Evolutionary conservation across 2,113 vertebrate species (phyloP), one percentile per base, ranked within the genome.

Genomic region (Rhineura floridana): DNA sequence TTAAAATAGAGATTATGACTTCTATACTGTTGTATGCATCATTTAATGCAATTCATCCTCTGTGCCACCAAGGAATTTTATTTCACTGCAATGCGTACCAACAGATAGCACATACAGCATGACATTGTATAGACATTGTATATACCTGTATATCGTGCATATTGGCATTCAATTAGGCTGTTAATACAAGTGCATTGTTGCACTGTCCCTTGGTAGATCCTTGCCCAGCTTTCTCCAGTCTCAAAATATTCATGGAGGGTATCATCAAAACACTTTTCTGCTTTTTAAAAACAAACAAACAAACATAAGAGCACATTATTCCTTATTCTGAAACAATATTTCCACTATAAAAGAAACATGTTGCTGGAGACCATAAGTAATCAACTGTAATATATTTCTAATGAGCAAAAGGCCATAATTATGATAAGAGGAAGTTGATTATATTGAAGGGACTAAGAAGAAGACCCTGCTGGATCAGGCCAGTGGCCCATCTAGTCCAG

Each of bases 231-330:
- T 50, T 92, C 93, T 3, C 97, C 98, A 10, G 9, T 88, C 91
- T 98, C 97, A 95, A 99, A 98, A 93, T 97, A 91, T 86, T 95
- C 97, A 0, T 97, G 94, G 94, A 98, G 99, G 36, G 91, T 86
- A 39, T 94, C 93, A 81, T 99, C 98, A 72, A 98, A 98, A 94
- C 99, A 99, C 84, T 96, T 98, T 48, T 91, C 99, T 99, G 95
- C 90, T 92, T 0, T 1, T 4, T 85, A 12, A 87, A 86, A 89
- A 87, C 59, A 21, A 88, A 36, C 6, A 88, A 28, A 76, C 59
- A 21, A 88, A 36, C 6, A 88, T 28, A 76, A 67, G 30, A 0
- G 70, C 89, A 67, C 7, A 42, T 55, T 55, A 46, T 8, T n/a
- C 10, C 7, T 55, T 39, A 42, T 30, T 36, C 15, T 9, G 17